Evolutionary conservation across 2,888 invertebrate genomes (phyloP).

Genomic region (Drosophila recens): DNA sequence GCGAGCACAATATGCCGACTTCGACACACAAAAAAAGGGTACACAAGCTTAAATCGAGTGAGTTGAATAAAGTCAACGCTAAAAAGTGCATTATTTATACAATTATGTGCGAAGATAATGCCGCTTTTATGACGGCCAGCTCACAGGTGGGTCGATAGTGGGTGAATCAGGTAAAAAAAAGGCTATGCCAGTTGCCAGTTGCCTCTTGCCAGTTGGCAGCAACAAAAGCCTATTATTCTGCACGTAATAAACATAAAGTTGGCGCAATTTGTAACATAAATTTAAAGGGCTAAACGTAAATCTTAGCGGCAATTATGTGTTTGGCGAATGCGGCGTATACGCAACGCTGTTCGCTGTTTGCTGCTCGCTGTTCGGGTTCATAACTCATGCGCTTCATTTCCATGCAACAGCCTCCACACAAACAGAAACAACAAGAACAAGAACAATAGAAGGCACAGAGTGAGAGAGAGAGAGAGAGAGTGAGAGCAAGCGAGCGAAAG

Average conservation of each 20-base stretch:
- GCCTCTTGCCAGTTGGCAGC: conserved; percentile 54
- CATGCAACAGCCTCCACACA: conserved; percentile 37
- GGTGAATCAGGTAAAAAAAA: conserved; percentile 17
- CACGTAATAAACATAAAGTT: conserved; percentile 80
- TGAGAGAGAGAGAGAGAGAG: conserved; percentile 3
- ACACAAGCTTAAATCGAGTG: conserved; percentile 22
- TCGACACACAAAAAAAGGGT: conserved; percentile 39
- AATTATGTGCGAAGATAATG: conserved; percentile 69
- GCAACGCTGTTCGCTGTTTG: conserved; percentile 45
- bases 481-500: conserved; percentile 44
- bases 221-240: conserved; percentile 79
- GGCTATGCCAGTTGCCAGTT: conserved; percentile 20
- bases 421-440: conserved; percentile 32
- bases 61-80: conserved; percentile 58
- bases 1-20: conserved; percentile 50
- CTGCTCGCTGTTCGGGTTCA: conserved; percentile 55
- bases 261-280: conserved; percentile 79
- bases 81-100: conserved; percentile 75
- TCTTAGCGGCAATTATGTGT: conserved; percentile 80
- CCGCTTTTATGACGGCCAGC: conserved; percentile 56
- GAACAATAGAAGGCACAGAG: conserved; percentile 28
- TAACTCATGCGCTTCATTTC: conserved; percentile 77
- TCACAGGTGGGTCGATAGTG: conserved; percentile 11
- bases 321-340: conserved; percentile 68
- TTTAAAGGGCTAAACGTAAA: conserved; percentile 77